Evolutionary conservation across 2,797 vertebrate species (phyloP).

Genomic region (Gymnodraco acuticeps): DNA sequence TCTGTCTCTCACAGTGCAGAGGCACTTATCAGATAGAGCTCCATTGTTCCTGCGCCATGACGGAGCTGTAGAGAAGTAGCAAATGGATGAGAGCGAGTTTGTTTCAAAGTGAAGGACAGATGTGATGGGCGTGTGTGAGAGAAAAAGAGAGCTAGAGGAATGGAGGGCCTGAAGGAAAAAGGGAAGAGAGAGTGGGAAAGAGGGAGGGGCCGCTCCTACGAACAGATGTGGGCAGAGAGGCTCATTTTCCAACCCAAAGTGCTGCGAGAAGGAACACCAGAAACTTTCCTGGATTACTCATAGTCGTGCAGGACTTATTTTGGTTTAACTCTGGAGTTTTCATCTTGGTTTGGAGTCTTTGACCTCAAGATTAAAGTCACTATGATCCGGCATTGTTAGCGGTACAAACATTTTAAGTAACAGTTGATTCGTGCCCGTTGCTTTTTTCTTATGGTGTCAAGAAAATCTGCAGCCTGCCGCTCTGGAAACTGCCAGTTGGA

Average conservation of each 20-base stretch:
- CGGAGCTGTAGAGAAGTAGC: conserved; percentile 27
- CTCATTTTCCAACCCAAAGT: conserved; percentile 60
- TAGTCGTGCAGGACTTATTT: background rate
- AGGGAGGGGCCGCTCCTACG: conserved; percentile 65
- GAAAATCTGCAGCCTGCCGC: conserved; percentile 24
- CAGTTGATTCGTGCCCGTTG: background rate
- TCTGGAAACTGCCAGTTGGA: conserved; percentile 21
- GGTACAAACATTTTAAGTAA: background rate
- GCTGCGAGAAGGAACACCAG: conserved; percentile 27
- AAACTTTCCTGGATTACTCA: conserved; percentile 39
- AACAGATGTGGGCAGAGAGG: conserved; percentile 76
- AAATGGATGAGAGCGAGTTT: conserved; percentile 41
- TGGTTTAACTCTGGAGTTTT: background rate
- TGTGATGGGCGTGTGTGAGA: conserved; percentile 23
- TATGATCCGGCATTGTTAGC: background rate
- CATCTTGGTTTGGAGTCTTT: background rate
- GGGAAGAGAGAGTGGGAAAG: conserved; percentile 46
- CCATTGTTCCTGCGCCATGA: conserved; percentile 31
- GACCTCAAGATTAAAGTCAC: background rate
- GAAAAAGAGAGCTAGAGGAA: conserved; percentile 16
- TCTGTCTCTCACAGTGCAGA: conserved; percentile 14
- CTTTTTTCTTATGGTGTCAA: conserved; percentile 20
- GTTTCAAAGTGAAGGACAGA: conserved; percentile 48
- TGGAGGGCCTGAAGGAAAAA: conserved; percentile 44
- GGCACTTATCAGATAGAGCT: conserved; percentile 19